Evolutionary conservation across 2,113 vertebrate genomes (phyloP).

Genomic region (Harpagus bidentatus): DNA sequence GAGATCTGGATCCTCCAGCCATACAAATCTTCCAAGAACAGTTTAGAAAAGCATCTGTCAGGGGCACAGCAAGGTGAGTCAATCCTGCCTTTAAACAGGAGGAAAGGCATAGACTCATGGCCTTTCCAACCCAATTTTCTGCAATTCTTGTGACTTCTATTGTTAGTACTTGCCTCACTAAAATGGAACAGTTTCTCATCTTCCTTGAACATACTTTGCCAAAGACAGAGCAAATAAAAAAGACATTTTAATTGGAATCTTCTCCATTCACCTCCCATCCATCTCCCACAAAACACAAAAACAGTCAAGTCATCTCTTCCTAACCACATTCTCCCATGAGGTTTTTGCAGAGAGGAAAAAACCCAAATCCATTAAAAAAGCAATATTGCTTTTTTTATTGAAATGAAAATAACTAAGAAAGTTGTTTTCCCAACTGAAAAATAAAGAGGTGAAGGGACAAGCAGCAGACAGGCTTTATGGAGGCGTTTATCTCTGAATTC

Average conservation of each 20-base stretch:
- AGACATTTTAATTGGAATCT: constrained; percentile 40
- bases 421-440: constrained; percentile 3
- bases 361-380: background rate
- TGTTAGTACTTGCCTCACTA: constrained; percentile 8
- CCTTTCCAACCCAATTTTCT: constrained; percentile 33
- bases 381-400: background rate
- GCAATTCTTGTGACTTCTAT: background rate
- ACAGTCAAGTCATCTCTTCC: constrained; percentile 2
- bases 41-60: background rate
- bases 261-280: background rate
- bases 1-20: background rate
- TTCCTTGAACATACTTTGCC: background rate
- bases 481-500: background rate
- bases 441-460: background rate
- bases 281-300: constrained; percentile 15
- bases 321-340: constrained; percentile 2
- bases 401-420: constrained; percentile 18
- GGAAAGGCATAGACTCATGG: background rate
- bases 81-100: background rate
- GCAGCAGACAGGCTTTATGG: constrained; percentile 10
- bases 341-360: constrained; percentile 4
- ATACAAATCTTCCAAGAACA: background rate
- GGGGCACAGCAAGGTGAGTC: background rate
- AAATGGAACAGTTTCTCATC: constrained; percentile 31
- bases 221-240: constrained; percentile 44